These are phyloP conservation scores for Sminthurinus aureus DNA, from an alignment of 2,888 invertebrate species.

Conservation along the genomic window DNA sequence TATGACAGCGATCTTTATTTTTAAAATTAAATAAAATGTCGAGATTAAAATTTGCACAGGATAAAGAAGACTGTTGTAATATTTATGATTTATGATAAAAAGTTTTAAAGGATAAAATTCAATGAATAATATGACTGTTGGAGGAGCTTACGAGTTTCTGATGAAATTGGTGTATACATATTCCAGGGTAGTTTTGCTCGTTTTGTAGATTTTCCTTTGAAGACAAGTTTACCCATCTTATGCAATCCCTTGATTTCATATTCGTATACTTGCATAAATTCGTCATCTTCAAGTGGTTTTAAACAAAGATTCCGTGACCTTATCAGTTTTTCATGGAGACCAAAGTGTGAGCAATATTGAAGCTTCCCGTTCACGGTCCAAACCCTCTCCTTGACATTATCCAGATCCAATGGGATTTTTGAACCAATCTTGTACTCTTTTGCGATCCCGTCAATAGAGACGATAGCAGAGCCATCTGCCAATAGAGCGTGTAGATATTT, in stretches of 20 bases:
- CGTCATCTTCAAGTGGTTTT: neutral
- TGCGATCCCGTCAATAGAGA: neutral
- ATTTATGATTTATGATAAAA: too few relatives aligned
- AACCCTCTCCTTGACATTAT: neutral
- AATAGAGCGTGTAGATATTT: neutral
- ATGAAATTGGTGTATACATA: too few relatives aligned
- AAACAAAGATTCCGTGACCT: neutral
- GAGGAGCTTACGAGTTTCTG: too few relatives aligned
- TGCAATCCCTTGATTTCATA: neutral
- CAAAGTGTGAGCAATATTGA: neutral
- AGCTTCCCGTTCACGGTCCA: neutral
- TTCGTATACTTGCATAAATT: neutral
- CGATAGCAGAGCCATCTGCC: neutral
- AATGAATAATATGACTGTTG: too few relatives aligned
- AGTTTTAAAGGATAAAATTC: too few relatives aligned
- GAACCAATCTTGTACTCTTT: neutral
- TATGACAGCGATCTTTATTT: too few relatives aligned
- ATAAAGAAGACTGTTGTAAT: too few relatives aligned
- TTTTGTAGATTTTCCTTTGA: too few relatives aligned
- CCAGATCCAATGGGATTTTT: neutral
- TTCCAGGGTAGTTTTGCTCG: too few relatives aligned
- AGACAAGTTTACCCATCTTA: too few relatives aligned
- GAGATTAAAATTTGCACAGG: too few relatives aligned
- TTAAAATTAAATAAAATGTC: too few relatives aligned
- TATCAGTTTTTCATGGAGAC: neutral